phyloP scores from a whole-genome alignment of 2,888 invertebrate genomes.

The Pachymerium ferrugineum region DNA sequence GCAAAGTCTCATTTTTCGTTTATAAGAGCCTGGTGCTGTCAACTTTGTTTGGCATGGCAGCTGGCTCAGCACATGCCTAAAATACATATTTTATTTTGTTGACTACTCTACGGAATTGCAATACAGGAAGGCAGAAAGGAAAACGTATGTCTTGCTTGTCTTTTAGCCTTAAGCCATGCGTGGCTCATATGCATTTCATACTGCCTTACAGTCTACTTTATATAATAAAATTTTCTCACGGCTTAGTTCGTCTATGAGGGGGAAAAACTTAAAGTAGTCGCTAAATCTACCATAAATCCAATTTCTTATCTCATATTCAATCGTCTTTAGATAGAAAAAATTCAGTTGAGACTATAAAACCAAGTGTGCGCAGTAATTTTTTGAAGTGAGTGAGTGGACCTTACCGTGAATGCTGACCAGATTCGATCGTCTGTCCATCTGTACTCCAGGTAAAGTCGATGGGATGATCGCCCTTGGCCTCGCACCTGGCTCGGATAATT shows the following conservation, averaged over 20 bases:
- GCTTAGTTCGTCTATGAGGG: too few species aligned
- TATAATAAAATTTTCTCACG: too few species aligned
- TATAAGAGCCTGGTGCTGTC: neutral
- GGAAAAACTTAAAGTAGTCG: too few species aligned
- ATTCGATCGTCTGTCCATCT: slow-evolving; percentile 32
- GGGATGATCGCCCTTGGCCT: slow-evolving; percentile 37
- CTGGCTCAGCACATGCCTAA: slow-evolving; percentile 14
- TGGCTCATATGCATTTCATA: neutral
- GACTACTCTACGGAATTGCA: neutral
- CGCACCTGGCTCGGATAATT: slow-evolving; percentile 35
- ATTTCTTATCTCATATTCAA: too few species aligned
- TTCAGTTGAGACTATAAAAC: too few species aligned
- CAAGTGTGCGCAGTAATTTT: too few species aligned
- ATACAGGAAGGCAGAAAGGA: neutral
- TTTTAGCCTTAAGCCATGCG: neutral
- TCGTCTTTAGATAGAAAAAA: too few species aligned
- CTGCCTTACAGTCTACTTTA: too few species aligned
- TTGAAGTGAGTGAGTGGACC: neutral
- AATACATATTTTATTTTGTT: slow-evolving; percentile 24
- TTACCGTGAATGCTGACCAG: slow-evolving; percentile 30
- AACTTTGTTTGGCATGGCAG: neutral
- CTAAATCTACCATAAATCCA: too few species aligned
- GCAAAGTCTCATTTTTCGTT: neutral
- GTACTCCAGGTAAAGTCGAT: slow-evolving; percentile 36
- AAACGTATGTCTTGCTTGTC: neutral